Percentiles rank a stretch among this genome's conserved stretches.
Evolutionary conservation across 2,888 invertebrate genomes (phyloP).

Genomic region (Euzophera pinguis): DNA sequence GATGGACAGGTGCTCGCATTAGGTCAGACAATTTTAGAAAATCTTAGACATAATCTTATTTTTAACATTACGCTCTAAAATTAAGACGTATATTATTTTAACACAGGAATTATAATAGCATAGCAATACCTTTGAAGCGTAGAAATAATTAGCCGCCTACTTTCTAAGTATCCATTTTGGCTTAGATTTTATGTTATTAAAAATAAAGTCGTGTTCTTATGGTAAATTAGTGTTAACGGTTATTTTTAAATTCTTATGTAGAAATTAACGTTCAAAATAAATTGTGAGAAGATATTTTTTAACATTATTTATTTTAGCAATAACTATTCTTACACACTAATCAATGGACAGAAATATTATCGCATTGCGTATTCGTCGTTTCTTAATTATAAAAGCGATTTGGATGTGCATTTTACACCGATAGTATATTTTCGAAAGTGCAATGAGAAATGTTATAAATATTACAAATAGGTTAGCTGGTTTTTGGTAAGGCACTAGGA

Average conservation of each 20-base stretch:
- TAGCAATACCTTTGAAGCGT: constrained; percentile 46
- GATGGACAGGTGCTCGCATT: constrained; percentile 41
- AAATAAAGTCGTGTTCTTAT: constrained; percentile 31
- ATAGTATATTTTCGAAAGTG: constrained; percentile 22
- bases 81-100: constrained; percentile 54
- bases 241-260: constrained; percentile 52
- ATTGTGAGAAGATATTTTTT: constrained; percentile 58
- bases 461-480: neutral
- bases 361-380: constrained; percentile 18
- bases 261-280: constrained; percentile 54
- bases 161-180: constrained; percentile 50
- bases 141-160: constrained; percentile 45
- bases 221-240: constrained; percentile 46
- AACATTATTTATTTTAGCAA: constrained; percentile 51
- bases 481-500: constrained; percentile 33
- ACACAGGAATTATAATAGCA: constrained; percentile 39
- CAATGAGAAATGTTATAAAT: neutral
- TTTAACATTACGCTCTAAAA: constrained; percentile 57
- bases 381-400: constrained; percentile 45
- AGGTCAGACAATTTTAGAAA: constrained; percentile 38
- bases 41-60: constrained; percentile 35
- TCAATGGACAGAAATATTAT: constrained; percentile 30
- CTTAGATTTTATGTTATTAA: constrained; percentile 46
- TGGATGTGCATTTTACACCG: constrained; percentile 33
- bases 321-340: constrained; percentile 19